These are phyloP conservation scores for Cremastobaeus sp. DNA, from an alignment of 2,888 invertebrate species.

Conservation along the genomic window DNA sequence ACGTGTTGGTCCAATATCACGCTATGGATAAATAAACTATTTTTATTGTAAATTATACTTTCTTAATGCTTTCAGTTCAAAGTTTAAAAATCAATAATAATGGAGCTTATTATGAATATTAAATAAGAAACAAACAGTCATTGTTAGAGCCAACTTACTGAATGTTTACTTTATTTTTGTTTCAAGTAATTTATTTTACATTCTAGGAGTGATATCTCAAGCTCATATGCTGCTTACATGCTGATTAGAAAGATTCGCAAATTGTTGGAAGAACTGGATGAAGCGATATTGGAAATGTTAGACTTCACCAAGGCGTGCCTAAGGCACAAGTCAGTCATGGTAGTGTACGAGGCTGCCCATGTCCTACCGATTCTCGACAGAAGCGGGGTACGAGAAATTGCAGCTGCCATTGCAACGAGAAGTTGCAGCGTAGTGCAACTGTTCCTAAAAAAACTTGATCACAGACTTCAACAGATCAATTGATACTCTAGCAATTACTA, in stretches of 20 bases:
- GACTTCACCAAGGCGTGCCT: slow-evolving; percentile 96
- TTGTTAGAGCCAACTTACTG: no score
- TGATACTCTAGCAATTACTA: no score
- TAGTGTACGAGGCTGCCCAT: slow-evolving; percentile 99
- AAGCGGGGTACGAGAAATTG: slow-evolving; percentile 91
- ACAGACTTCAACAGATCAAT: no score
- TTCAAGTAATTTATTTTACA: slow-evolving; percentile 1
- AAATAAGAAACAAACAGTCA: slow-evolving; percentile 99
- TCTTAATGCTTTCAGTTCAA: no score
- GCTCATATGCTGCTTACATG: slow-evolving; percentile 98
- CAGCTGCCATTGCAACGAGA: slow-evolving; percentile 98
- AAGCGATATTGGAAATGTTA: slow-evolving; percentile 85
- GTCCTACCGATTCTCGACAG: slow-evolving; percentile 94
- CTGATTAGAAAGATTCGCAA: slow-evolving; percentile 96
- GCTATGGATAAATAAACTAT: no score
- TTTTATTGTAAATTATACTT: no score
- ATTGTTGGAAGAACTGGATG: slow-evolving; percentile 93
- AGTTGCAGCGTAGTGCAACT: slow-evolving; percentile 96
- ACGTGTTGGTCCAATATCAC: no score
- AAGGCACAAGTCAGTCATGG: slow-evolving; percentile 99
- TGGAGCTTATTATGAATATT: no score
- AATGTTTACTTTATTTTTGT: background rate
- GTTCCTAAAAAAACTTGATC: no score
- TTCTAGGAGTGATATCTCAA: slow-evolving; percentile 91
- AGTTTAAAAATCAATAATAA: no score